Evolutionary conservation across 1,140 invertebrate species (phyloP).

Genomic region (Pogonognathellus flavescens): DNA sequence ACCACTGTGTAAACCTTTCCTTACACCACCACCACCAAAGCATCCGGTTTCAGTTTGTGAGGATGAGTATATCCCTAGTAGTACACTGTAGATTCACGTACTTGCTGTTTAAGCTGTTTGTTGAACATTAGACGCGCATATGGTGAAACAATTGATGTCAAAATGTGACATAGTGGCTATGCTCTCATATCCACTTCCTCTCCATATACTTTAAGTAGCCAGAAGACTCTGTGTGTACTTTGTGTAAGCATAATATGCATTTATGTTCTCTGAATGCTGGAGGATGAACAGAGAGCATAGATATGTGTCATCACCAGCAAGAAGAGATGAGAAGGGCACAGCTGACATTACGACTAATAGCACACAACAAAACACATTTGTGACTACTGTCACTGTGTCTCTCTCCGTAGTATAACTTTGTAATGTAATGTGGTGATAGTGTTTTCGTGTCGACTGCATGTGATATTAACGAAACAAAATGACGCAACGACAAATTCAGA

Average conservation of each 20-base stretch:
- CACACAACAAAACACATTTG: constrained; percentile 42
- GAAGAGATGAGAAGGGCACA: not conserved
- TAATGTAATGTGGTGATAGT: too few relatives aligned
- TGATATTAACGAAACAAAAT: not conserved
- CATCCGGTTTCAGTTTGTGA: not conserved
- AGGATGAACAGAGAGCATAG: too few relatives aligned
- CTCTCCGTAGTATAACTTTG: not conserved
- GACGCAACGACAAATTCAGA: constrained; percentile 32
- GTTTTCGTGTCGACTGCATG: too few relatives aligned
- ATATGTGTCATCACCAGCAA: not conserved
- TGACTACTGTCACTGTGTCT: not conserved
- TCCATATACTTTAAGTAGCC: not conserved
- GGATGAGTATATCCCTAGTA: not conserved
- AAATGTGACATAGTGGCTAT: constrained; percentile 34
- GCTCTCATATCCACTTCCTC: not conserved
- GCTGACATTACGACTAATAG: constrained; percentile 20
- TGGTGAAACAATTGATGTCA: constrained; percentile 44
- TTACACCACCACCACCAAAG: too few relatives aligned
- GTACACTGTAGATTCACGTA: not conserved
- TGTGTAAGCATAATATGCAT: not conserved
- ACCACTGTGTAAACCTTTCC: not conserved
- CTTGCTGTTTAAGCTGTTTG: constrained; percentile 27
- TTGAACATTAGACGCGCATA: constrained; percentile 7
- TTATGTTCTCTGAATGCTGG: not conserved
- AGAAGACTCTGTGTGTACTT: not conserved